phyloP scores from a whole-genome alignment of 2,888 invertebrate species.

The Troglohyphantes excavatus region DNA sequence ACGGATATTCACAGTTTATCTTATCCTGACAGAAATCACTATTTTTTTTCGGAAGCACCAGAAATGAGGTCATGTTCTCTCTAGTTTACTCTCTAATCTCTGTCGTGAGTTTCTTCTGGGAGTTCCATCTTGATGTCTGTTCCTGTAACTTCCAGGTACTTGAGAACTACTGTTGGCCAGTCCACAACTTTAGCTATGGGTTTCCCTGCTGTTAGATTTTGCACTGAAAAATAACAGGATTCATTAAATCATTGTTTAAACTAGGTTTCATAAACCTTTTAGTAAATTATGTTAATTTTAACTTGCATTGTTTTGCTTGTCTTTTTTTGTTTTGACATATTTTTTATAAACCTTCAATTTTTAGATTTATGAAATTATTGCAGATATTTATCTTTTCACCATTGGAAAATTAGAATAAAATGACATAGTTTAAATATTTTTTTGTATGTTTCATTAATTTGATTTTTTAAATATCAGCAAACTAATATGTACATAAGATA shows the following conservation, averaged over 20 bases:
- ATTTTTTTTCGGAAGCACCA: conserved; percentile 59
- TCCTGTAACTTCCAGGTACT: conserved; percentile 85
- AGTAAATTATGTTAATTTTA: not conserved
- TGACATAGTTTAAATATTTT: too few species aligned
- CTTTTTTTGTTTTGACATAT: not conserved
- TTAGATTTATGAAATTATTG: too few species aligned
- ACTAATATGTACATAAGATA: too few species aligned
- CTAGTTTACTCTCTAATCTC: conserved; percentile 45
- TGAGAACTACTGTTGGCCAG: conserved; percentile 94
- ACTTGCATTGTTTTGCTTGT: too few species aligned
- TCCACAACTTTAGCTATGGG: conserved; percentile 87
- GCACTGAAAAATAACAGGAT: conserved; percentile 49
- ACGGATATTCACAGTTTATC: conserved; percentile 9
- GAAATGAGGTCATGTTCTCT: conserved; percentile 37
- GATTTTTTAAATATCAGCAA: too few species aligned
- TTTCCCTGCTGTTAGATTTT: conserved; percentile 75
- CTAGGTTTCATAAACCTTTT: too few species aligned
- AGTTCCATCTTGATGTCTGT: conserved; percentile 75
- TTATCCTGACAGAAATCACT: conserved; percentile 23
- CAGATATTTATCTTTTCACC: too few species aligned
- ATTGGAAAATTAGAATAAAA: too few species aligned
- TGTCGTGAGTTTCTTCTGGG: conserved; percentile 70
- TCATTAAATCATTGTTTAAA: not conserved
- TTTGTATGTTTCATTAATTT: too few species aligned
- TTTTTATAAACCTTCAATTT: too few species aligned